phyloP scores from a whole-genome alignment of 2,113 vertebrate genomes.

The Pomatostomus ruficeps region DNA sequence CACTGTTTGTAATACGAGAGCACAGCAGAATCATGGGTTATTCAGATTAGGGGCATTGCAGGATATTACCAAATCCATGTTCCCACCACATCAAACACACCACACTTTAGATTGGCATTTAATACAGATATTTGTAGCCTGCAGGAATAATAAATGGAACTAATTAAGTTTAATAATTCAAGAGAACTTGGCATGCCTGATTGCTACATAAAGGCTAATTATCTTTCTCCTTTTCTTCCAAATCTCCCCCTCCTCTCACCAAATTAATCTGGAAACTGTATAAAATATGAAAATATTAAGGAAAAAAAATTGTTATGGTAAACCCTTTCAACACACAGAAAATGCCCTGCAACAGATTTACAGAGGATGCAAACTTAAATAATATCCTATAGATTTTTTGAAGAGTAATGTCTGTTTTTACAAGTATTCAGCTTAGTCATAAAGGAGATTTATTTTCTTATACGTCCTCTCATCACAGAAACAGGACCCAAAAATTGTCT shows the following conservation, averaged over 20 bases:
- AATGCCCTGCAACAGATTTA: neutral
- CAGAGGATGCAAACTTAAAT: neutral
- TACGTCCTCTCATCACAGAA: neutral
- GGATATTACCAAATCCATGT: neutral
- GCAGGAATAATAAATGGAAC: constrained; percentile 68
- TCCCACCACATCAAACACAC: constrained; percentile 43
- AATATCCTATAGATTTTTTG: neutral
- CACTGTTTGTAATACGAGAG: neutral
- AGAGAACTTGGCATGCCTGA: constrained; percentile 47
- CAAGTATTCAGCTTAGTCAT: neutral
- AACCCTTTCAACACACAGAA: neutral
- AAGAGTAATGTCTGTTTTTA: neutral
- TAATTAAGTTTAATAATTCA: constrained; percentile 73
- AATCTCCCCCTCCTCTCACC: neutral
- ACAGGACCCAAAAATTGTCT: neutral
- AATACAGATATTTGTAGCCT: constrained; percentile 56
- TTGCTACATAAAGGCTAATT: constrained; percentile 54
- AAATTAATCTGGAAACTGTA: neutral
- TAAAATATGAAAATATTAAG: constrained; percentile 20
- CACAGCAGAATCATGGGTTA: neutral
- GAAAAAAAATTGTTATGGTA: neutral
- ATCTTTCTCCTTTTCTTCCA: constrained; percentile 21
- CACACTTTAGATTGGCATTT: constrained; percentile 40
- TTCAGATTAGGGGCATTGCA: neutral
- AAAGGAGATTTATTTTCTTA: neutral